phyloP scores from a whole-genome alignment of 1,140 invertebrate species.

The Aricia agestis region DNA sequence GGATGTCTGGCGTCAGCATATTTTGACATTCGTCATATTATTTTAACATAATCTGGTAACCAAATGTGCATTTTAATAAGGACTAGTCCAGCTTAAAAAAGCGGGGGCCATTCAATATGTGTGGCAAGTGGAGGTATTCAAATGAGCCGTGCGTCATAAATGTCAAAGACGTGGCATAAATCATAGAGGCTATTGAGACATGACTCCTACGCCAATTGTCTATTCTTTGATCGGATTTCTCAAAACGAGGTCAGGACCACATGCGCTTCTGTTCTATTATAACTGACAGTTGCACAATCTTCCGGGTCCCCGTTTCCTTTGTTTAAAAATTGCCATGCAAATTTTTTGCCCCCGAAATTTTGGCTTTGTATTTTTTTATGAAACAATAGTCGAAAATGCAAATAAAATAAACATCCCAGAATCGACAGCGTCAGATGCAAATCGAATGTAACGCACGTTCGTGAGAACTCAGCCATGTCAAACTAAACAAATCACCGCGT shows the following conservation, averaged over 20 bases:
- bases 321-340: slow-evolving; percentile 24
- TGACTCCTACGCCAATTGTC: slow-evolving; percentile 57
- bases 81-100: slow-evolving; percentile 56
- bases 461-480: slow-evolving; percentile 30
- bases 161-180: slow-evolving; percentile 70
- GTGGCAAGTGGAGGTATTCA: slow-evolving; percentile 68
- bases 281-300: slow-evolving; percentile 62
- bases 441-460: slow-evolving; percentile 1
- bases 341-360: slow-evolving; percentile 17
- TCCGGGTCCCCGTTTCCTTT: slow-evolving; percentile 52
- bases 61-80: slow-evolving; percentile 73
- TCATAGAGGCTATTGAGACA: slow-evolving; percentile 65
- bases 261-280: slow-evolving; percentile 61
- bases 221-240: slow-evolving; percentile 49
- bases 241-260: slow-evolving; percentile 72
- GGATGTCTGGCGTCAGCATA: not conserved
- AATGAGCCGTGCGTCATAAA: slow-evolving; percentile 73
- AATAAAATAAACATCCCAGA: not conserved
- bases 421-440: slow-evolving; percentile 3
- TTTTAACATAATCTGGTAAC: slow-evolving; percentile 60
- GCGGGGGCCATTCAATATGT: slow-evolving; percentile 63
- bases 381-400: not conserved
- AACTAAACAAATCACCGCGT: slow-evolving; percentile 68
- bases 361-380: not conserved
- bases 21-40: slow-evolving; percentile 7